Conservation (phyloP, 1,140 invertebrate species). For the Drosophila elegans region DNA sequence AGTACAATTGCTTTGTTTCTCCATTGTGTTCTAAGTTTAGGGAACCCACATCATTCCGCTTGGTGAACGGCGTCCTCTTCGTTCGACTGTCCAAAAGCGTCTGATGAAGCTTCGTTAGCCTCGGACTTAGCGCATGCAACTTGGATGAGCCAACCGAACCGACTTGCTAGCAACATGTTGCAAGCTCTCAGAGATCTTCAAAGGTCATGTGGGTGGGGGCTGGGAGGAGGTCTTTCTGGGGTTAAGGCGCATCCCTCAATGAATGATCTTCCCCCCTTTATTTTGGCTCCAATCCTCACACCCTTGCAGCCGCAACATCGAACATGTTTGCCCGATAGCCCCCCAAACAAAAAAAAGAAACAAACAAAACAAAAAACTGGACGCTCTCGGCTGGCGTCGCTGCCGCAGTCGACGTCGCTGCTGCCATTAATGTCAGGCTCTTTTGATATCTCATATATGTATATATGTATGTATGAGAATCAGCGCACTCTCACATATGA, state of each 20-base stretch:
- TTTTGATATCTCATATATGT: constrained; percentile 11
- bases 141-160: constrained; percentile 33
- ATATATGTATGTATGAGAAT: constrained; percentile 36
- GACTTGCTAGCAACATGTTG: constrained; percentile 41
- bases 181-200: constrained; percentile 34
- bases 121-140: constrained; percentile 27
- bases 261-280: constrained; percentile 26
- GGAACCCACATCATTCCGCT: constrained; percentile 1
- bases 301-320: constrained; percentile 18
- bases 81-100: constrained; percentile 81
- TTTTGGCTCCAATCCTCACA: background rate
- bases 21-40: background rate
- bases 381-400: constrained; percentile 22
- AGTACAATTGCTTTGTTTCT: too few species aligned
- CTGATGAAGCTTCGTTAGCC: constrained; percentile 68
- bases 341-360: constrained; percentile 3
- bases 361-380: constrained; percentile 47
- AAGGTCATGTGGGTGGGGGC: constrained; percentile 22
- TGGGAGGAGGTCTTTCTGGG: background rate
- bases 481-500: constrained; percentile 46
- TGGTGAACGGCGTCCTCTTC: constrained; percentile 66
- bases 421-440: constrained; percentile 66
- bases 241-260: constrained; percentile 31
- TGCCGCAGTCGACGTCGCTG: constrained; percentile 48
- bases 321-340: constrained; percentile 29